Base-by-base conservation (phyloP, 2,113 vertebrate species). In the Cyanoliseus patagonus region DNA sequence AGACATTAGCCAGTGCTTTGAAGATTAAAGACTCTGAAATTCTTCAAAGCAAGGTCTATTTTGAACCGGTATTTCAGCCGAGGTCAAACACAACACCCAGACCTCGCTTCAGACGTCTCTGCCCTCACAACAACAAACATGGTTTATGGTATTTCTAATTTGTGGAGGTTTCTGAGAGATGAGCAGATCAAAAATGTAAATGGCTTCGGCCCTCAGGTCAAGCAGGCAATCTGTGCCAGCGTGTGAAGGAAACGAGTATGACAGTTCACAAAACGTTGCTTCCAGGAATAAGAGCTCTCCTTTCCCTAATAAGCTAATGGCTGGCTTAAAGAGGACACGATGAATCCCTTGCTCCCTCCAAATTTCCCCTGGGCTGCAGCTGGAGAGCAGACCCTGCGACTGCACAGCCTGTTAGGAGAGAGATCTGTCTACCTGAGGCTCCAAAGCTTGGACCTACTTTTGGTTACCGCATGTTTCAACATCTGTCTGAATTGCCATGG, bases 111-210 rank as follows among this genome's bases (percentile, higher is more conserved):
- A 94, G 80, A 93, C 69, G 62, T 44, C 62, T 75, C 89, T 92
- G 86, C 66, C 94, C 86, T 91, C 5, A 0, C 3, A 1, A 91
- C 80, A 94, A 92, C 95, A 93, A 93, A 72, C 86, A 66, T 76
- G 74, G 84, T 77, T 94, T 85, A 83, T 73, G 70, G 77, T 89
- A 89, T 94, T 94, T 95, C 91, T 92, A 92, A 94, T 93, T 83
- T 88, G 84, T 93, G 84, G 46, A 86, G 83, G 41, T 91, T 94
- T 92, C 78, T 91, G 66, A 94, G 93, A 95, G 96, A 97, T 68
- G 84, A 94, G 91, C 81, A 85, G 92, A 95, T 95, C 94, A 96
- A 89, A 97, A 95, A 94, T 94, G 92, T 92, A 97, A 96, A 96
- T 92, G 92, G 85, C 86, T 93, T 82, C 94, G 95, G 94, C 92